phyloP scores from a whole-genome alignment of 2,888 invertebrate genomes.

The Perizoma flavofasciatum region DNA sequence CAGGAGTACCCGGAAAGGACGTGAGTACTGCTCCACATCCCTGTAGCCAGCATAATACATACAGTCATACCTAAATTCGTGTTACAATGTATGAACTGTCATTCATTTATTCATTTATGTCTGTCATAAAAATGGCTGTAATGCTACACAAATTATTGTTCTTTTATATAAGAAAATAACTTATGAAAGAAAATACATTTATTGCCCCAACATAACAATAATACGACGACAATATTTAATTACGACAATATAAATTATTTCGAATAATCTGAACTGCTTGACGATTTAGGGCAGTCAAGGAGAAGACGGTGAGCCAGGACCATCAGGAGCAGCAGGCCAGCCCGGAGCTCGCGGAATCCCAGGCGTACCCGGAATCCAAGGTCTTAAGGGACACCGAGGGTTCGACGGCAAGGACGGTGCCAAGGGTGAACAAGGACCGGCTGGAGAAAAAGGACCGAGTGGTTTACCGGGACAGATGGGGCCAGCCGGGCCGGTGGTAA shows the following conservation, averaged over 20 bases:
- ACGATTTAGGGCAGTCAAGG: constrained; percentile 86
- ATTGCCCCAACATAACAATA: too few species aligned
- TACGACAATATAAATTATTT: too few species aligned
- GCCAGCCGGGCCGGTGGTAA: constrained; percentile 87
- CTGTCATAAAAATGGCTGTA: constrained; percentile 1
- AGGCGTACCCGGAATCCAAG: constrained; percentile 91
- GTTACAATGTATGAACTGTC: too few species aligned
- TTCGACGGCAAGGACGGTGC: constrained; percentile 90
- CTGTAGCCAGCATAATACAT: not conserved
- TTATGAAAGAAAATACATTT: too few species aligned
- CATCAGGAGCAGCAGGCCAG: constrained; percentile 88
- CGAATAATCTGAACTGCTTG: too few species aligned
- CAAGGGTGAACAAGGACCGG: constrained; percentile 90
- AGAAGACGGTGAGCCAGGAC: constrained; percentile 92
- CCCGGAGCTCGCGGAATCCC: constrained; percentile 89
- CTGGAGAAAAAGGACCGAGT: constrained; percentile 89
- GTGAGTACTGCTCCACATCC: constrained; percentile 68
- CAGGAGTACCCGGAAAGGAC: constrained; percentile 90
- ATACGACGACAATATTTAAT: too few species aligned
- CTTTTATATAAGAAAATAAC: too few species aligned
- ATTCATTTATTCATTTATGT: not conserved
- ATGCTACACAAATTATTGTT: too few species aligned
- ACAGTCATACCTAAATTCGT: not conserved
- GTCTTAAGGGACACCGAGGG: constrained; percentile 92
- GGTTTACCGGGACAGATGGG: constrained; percentile 89